These are phyloP conservation scores for Zygothrica quintamaculata DNA, from an alignment of 2,888 invertebrate genomes.

Conservation along the genomic window DNA sequence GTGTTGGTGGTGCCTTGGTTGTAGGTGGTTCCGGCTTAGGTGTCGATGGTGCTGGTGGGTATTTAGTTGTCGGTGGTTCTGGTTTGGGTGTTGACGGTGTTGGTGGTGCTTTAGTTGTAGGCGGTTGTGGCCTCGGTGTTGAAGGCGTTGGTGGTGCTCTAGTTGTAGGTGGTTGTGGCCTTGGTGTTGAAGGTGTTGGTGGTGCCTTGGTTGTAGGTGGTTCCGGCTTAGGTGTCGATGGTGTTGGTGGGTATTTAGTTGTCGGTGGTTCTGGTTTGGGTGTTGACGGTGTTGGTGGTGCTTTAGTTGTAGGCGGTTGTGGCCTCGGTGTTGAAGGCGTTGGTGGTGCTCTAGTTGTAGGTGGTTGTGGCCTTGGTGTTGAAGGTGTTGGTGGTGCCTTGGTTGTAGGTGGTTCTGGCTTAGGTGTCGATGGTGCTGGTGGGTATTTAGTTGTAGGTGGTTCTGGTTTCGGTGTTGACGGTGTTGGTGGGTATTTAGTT, in stretches of 20 bases:
- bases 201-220: slow-evolving; percentile 33
- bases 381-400: too few species aligned
- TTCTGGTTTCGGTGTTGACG: slow-evolving; percentile 13
- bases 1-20: not conserved
- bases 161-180: slow-evolving; percentile 49
- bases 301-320: slow-evolving; percentile 3
- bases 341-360: too few species aligned
- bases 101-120: too few species aligned
- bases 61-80: slow-evolving; percentile 3
- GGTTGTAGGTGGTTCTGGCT: too few species aligned
- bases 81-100: slow-evolving; percentile 44
- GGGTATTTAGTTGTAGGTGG: slow-evolving; percentile 18
- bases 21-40: slow-evolving; percentile 37
- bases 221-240: slow-evolving; percentile 8
- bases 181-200: slow-evolving; percentile 33
- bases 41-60: slow-evolving; percentile 33
- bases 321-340: slow-evolving; percentile 44
- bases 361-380: too few species aligned
- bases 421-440: slow-evolving; percentile 27
- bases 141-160: too few species aligned
- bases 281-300: slow-evolving; percentile 35
- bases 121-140: too few species aligned
- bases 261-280: slow-evolving; percentile 37
- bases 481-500: slow-evolving; percentile 12
- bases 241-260: not conserved